A percentile compares a stretch with the other conserved stretches of the same genome.
Conservation (phyloP, 2,113 vertebrate species). For the Seriola dumerili region DNA sequence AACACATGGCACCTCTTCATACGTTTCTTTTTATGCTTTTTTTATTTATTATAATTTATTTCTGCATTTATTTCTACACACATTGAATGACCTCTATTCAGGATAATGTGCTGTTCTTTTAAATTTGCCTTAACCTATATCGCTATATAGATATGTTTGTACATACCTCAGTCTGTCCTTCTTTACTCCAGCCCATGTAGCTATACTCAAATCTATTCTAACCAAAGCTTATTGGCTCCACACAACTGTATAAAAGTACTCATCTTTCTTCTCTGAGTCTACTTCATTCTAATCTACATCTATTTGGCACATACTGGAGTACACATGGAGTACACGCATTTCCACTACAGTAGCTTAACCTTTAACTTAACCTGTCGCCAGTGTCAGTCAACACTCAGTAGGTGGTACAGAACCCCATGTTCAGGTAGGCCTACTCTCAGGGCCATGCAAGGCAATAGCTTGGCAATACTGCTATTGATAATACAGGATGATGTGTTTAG, state of each 20-base stretch:
- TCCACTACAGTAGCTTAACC: neutral
- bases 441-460: neutral
- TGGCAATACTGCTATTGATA: neutral
- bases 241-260: neutral
- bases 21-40: too few species aligned
- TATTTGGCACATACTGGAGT: neutral
- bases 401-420: neutral
- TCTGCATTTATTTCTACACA: too few species aligned
- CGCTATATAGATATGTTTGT: neutral
- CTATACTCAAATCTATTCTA: rapidly evolving
- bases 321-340: neutral
- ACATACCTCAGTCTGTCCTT: neutral
- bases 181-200: too few species aligned
- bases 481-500: neutral
- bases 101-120: too few species aligned
- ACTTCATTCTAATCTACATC: neutral
- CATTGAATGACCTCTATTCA: too few species aligned
- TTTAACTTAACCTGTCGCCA: neutral
- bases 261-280: neutral
- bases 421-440: neutral
- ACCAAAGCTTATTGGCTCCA: neutral
- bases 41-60: too few species aligned
- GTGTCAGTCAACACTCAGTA: neutral
- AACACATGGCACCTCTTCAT: too few species aligned
- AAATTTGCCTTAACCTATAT: too few species aligned